A percentile compares a stretch with the other conserved stretches of the same genome.
phyloP scores from a whole-genome alignment of 2,113 vertebrate genomes.

The Porphyrio hochstetteri region DNA sequence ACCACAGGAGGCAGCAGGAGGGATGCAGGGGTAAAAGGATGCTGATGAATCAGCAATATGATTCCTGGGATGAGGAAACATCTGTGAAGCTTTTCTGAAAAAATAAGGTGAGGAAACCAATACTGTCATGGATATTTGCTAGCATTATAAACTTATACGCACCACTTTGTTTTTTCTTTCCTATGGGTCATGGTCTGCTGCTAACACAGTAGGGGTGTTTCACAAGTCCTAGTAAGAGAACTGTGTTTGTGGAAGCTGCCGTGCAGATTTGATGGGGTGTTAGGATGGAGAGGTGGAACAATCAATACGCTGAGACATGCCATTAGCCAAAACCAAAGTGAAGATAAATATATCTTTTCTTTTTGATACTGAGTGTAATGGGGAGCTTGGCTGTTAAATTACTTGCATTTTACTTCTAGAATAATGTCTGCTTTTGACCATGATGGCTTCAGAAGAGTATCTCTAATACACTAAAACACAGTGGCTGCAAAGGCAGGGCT shows the following conservation, averaged over 20 bases:
- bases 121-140: background rate
- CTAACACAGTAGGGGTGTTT: background rate
- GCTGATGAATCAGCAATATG: background rate
- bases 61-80: background rate
- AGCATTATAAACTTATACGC: background rate
- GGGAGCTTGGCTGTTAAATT: background rate
- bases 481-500: background rate
- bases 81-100: background rate
- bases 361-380: background rate
- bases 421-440: background rate
- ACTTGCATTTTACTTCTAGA: conserved; percentile 2
- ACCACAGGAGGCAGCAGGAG: background rate
- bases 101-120: background rate
- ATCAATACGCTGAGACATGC: background rate
- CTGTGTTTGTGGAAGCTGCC: background rate
- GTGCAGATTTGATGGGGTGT: background rate
- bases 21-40: background rate
- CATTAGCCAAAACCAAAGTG: background rate
- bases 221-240: background rate
- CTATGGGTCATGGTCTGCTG: background rate
- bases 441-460: background rate
- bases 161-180: background rate
- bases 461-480: background rate
- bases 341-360: background rate
- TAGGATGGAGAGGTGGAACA: background rate